Base-by-base conservation (phyloP, 2,113 vertebrate genomes). In the Anoura caudifer region DNA sequence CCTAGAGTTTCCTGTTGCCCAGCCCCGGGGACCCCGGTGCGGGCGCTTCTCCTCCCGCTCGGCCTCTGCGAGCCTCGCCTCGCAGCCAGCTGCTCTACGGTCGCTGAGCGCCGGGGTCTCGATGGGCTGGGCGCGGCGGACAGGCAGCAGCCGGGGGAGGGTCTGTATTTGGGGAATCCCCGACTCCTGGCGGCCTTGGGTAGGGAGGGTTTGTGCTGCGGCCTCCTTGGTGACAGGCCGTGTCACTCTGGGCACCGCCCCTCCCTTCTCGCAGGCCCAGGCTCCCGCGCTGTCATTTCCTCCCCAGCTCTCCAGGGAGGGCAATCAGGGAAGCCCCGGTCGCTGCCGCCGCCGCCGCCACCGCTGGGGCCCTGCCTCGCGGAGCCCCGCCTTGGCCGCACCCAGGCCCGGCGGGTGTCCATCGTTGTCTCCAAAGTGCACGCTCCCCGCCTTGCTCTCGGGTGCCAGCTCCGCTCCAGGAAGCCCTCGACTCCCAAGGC, bases 1-100 rank as follows among this genome's bases (percentile, higher is more conserved):
- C 98, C 98, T 96, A 98, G 98, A 98, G 98, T 98, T 98, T 98
- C 98, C 98, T 98, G 98, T 98, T 97, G 96, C 87, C 96, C 82
- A 33, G 98, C 92, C 43, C 94, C 90, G 22, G 77, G 98, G 7
- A 96, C 98, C 97, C 95, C 63, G 85, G 82, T 47, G 76, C 69
- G 47, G 73, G 16, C 79, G 95, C 96, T 96, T 96, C 97, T 97
- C 94, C 80, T 15, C 72, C 87, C 22, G 11, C 83, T 52, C 17
- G 67, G 63, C 73, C 73, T 75, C 16, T 14, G 80, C 9, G 12
- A 61, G 59, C 59, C 63, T 59, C 7, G 70, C 91, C 97, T 96
- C 96, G 97, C 94, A 65, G 85, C 70, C 87, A 28, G 73, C 28
- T 36, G 31, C 45, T 81, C 41, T 72, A 52, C 88, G 36, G 87